Percentiles rank a stretch among this genome's conserved stretches.
Conservation (phyloP, 2,113 vertebrate species). For the Catagonus wagneri region DNA sequence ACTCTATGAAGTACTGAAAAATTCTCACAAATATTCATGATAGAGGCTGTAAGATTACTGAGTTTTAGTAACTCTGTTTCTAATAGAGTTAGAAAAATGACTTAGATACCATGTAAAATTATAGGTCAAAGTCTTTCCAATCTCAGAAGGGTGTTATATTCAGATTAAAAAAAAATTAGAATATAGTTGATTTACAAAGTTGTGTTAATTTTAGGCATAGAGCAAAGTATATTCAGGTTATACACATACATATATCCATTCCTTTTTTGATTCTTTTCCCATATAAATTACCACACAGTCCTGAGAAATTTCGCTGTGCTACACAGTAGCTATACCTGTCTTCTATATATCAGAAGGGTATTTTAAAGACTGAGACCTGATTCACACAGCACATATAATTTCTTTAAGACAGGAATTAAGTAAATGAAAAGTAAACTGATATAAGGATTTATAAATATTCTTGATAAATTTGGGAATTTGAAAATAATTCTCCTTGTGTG, state of each 20-base stretch:
- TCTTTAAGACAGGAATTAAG: constrained; percentile 19
- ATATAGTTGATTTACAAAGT: too few species aligned
- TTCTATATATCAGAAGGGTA: neutral
- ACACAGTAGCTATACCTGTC: too few species aligned
- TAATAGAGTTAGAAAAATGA: neutral
- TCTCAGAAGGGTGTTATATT: neutral
- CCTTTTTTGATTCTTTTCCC: too few species aligned
- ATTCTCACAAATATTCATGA: neutral
- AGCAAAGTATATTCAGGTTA: too few species aligned
- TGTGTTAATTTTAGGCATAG: too few species aligned
- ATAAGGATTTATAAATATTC: constrained; percentile 41
- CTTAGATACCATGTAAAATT: neutral
- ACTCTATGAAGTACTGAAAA: neutral
- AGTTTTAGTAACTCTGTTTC: constrained; percentile 50
- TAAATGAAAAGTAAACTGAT: constrained; percentile 17
- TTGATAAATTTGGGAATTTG: constrained; percentile 27
- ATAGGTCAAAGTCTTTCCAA: neutral
- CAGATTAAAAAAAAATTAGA: too few species aligned
- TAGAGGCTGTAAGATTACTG: neutral
- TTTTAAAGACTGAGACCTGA: constrained; percentile 14
- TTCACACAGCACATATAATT: neutral
- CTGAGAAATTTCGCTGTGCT: too few species aligned
- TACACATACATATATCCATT: too few species aligned
- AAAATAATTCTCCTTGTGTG: constrained; percentile 22
- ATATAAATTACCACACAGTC: too few species aligned